Evolutionary conservation across 1,140 invertebrate genomes (phyloP), one percentile per base, ranked within the genome.

Genomic region (Pseudomyrmex dendroicus): DNA sequence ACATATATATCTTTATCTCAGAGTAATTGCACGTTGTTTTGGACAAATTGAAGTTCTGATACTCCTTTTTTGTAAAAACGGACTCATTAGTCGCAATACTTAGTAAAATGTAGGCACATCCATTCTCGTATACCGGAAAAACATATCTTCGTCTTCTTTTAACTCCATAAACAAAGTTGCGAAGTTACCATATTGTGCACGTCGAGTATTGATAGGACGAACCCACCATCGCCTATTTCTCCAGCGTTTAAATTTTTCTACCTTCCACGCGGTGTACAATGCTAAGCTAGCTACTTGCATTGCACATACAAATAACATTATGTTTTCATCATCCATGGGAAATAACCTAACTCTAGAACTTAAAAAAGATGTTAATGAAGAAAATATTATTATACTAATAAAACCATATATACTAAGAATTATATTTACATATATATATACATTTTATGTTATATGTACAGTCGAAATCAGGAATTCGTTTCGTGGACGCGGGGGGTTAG

Each of bases 21-120:
- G 52, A 54, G 66, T 68, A 22, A 68, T 68, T 54, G 66, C 66
- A 12, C 66, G 50, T 17, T 68, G 20, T 68, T 68, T 13, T 68
- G 50, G 50, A 54, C 35, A n/a, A 25, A 68, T 68, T 5, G 50
- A 54, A 10, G 48, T 48, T 52, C 66, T 68, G n/a, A 68, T 54
- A 54, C 50, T 68, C 8, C 15, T 54, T 54, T 68, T 68, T 10
- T 68, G 12, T 17, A 68, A 54, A 13, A 54, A 2, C 9, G 8
- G 15, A 1, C 9, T 2, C 7, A 54, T 7, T 12, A 68, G 20
- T 54, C 20, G 20, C 2, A 54, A 20, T 20, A 62, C 2, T 62
- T 62, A 25, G 25, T 62, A 62, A 44, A 62, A 62, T 62, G 61
- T 62, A 1, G 61, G 13, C 61, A 62, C 61, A 62, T 62, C 22